These are phyloP conservation scores for Ypsolopha sequella DNA, from an alignment of 2,888 invertebrate genomes.

Conservation along the genomic window DNA sequence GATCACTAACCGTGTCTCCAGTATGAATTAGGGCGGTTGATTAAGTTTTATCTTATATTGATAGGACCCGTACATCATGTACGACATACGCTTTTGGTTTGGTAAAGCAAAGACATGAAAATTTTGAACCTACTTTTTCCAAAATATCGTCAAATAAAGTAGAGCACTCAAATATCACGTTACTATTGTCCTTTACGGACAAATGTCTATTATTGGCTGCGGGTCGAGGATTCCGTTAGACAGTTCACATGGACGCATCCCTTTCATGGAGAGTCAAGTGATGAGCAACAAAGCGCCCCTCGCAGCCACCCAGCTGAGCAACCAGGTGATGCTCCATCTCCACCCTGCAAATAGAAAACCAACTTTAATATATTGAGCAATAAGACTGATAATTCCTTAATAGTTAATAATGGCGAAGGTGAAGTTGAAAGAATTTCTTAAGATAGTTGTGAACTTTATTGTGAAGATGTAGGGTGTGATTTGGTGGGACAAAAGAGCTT, in stretches of 20 bases:
- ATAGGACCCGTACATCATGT: no score
- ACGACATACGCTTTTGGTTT: no score
- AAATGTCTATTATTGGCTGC: slow-evolving; percentile 26
- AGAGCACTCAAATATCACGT: slow-evolving; percentile 28
- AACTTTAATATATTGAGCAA: slow-evolving; percentile 14
- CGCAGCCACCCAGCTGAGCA: slow-evolving; percentile 34
- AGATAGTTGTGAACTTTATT: slow-evolving; percentile 32
- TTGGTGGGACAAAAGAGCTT: slow-evolving; percentile 16
- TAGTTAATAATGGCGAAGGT: slow-evolving; percentile 15
- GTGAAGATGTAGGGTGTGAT: slow-evolving; percentile 22
- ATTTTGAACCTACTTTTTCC: not conserved
- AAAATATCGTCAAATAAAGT: not conserved
- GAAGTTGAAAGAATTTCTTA: slow-evolving; percentile 17
- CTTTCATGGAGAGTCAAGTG: slow-evolving; percentile 65
- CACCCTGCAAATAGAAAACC: slow-evolving; percentile 15
- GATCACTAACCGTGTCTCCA: no score
- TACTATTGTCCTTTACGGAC: slow-evolving; percentile 35
- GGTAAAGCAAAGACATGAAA: not conserved
- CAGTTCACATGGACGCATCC: slow-evolving; percentile 59
- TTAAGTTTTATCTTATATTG: no score
- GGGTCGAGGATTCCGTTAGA: slow-evolving; percentile 48
- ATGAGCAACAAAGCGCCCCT: slow-evolving; percentile 49
- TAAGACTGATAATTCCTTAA: no score
- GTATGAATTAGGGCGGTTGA: no score
- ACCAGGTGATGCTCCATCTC: slow-evolving; percentile 47